phyloP scores from a whole-genome alignment of 2,888 invertebrate genomes.

The Drosophila pegasa region DNA sequence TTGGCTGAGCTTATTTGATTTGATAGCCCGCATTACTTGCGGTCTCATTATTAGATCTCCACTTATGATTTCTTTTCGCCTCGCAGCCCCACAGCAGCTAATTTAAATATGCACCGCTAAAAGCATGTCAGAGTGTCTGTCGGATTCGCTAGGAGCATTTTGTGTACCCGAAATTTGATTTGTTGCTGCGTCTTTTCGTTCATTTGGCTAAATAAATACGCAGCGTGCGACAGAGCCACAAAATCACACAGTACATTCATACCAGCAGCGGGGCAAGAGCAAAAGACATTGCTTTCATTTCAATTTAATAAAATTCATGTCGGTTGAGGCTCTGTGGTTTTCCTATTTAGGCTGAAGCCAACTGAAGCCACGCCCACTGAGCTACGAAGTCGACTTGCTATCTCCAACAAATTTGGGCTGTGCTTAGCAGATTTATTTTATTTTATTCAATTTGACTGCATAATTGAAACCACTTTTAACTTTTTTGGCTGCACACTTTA shows the following conservation, averaged over 20 bases:
- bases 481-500: conserved; percentile 22
- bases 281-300: conserved; percentile 35
- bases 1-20: conserved; percentile 74
- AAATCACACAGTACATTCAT: conserved; percentile 18
- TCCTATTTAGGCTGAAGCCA: conserved; percentile 6
- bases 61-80: conserved; percentile 49
- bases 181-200: conserved; percentile 36
- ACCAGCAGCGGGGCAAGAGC: background rate
- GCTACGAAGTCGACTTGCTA: background rate
- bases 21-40: conserved; percentile 42
- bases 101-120: conserved; percentile 48
- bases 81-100: conserved; percentile 33
- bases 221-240: conserved; percentile 2
- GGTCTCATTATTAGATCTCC: conserved; percentile 59
- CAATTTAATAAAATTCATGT: conserved; percentile 53
- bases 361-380: background rate
- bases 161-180: conserved; percentile 51
- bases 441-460: conserved; percentile 4
- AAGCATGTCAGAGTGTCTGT: conserved; percentile 38
- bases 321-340: conserved; percentile 35
- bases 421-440: background rate
- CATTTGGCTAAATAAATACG: conserved; percentile 56
- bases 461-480: conserved; percentile 13
- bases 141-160: conserved; percentile 6
- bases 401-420: background rate